A percentile compares a stretch with the other conserved stretches of the same genome.
These are phyloP conservation scores for Contarinia nasturtii DNA, from an alignment of 1,140 invertebrate species.

Conservation along the genomic window DNA sequence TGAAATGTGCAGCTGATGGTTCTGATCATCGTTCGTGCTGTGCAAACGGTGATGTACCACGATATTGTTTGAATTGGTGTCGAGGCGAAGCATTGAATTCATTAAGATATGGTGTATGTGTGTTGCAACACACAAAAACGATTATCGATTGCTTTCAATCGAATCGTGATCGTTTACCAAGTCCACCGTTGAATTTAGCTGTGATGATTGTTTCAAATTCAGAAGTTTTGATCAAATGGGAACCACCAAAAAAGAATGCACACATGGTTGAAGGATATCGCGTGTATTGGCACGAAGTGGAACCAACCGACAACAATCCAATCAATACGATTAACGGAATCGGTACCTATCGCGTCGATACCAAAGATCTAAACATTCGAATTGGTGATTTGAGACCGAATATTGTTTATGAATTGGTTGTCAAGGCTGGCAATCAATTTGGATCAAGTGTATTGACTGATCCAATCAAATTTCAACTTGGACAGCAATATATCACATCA, in stretches of 20 bases:
- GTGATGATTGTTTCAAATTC: slow-evolving; percentile 29
- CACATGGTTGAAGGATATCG: slow-evolving; percentile 64
- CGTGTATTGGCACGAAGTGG: slow-evolving; percentile 38
- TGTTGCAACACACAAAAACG: slow-evolving; percentile 46
- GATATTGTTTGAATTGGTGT: slow-evolving; percentile 50
- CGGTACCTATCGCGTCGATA: slow-evolving; percentile 46
- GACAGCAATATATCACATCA: slow-evolving; percentile 44
- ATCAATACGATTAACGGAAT: slow-evolving; percentile 6
- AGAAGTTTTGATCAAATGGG: slow-evolving; percentile 37
- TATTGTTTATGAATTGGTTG: slow-evolving; percentile 52
- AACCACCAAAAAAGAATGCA: slow-evolving; percentile 59
- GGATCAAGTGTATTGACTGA: slow-evolving; percentile 52
- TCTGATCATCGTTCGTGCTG: slow-evolving; percentile 65
- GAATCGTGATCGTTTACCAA: slow-evolving; percentile 50
- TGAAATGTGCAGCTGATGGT: slow-evolving; percentile 64
- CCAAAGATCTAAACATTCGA: slow-evolving; percentile 42
- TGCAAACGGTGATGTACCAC: slow-evolving; percentile 47
- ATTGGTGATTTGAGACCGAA: slow-evolving; percentile 49
- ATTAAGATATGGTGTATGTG: slow-evolving; percentile 34
- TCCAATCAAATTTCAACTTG: slow-evolving; percentile 49
- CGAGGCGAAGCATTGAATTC: slow-evolving; percentile 39
- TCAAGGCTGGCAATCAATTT: slow-evolving; percentile 61
- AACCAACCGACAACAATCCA: slow-evolving; percentile 11
- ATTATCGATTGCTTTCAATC: slow-evolving; percentile 67
- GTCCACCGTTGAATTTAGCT: slow-evolving; percentile 51